Evolutionary conservation across 1,140 invertebrate species (phyloP).

Genomic region (Drosophila asahinai): DNA sequence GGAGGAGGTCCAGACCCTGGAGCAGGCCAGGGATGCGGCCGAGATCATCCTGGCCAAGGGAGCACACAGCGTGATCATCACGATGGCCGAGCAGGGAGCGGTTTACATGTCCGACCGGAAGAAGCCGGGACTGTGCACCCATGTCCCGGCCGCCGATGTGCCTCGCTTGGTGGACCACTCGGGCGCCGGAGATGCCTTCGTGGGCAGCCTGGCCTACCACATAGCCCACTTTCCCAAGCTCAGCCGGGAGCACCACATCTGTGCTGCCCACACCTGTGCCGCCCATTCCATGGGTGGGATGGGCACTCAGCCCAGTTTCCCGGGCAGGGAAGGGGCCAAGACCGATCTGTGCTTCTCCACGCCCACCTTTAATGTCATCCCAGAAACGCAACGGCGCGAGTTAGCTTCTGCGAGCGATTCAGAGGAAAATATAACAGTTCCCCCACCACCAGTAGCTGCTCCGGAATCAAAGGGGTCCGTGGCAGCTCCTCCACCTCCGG

Average conservation of each 20-base stretch:
- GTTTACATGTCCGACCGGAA: constrained; percentile 87
- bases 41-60: constrained; percentile 88
- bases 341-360: constrained; percentile 12
- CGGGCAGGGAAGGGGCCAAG: constrained; percentile 10
- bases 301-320: constrained; percentile 91
- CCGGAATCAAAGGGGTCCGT: not conserved
- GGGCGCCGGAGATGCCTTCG: constrained; percentile 96
- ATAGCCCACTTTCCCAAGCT: constrained; percentile 87
- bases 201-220: constrained; percentile 93
- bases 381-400: not conserved
- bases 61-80: constrained; percentile 93
- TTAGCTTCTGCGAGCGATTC: not conserved
- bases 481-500: not conserved
- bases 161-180: constrained; percentile 92
- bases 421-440: not conserved
- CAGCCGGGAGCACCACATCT: constrained; percentile 88
- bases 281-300: constrained; percentile 90
- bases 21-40: constrained; percentile 87
- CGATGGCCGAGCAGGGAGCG: constrained; percentile 91
- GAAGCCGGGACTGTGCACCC: constrained; percentile 83
- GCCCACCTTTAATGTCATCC: constrained; percentile 35
- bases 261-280: constrained; percentile 90
- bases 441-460: not conserved
- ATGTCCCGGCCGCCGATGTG: constrained; percentile 88
- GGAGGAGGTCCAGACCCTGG: constrained; percentile 65